Percentiles rank a stretch among this genome's conserved stretches.
Conservation (phyloP, 2,113 vertebrate genomes). For the Ochotona curzoniae region DNA sequence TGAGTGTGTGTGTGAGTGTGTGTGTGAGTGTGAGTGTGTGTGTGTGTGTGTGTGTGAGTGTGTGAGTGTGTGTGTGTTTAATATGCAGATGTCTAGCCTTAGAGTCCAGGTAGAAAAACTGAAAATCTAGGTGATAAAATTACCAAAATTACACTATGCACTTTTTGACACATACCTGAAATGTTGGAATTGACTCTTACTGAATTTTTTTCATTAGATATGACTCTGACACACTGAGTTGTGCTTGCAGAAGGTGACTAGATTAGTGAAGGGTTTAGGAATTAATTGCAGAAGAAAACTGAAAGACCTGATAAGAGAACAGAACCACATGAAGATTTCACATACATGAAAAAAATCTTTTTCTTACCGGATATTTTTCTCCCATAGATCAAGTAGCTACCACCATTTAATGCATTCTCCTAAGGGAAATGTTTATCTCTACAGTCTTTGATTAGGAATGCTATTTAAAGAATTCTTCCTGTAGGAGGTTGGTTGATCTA, state of each 20-base stretch:
- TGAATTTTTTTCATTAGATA: conserved; percentile 28
- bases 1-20: background rate
- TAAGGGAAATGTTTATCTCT: background rate
- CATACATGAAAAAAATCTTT: background rate
- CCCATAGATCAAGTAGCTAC: background rate
- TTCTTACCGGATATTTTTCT: conserved; percentile 12
- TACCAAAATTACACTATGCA: background rate
- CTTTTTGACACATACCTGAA: background rate
- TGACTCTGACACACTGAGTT: background rate
- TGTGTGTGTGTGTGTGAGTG: background rate
- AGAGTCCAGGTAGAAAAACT: background rate
- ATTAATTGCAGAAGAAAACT: background rate
- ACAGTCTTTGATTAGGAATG: background rate
- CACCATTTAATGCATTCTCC: background rate
- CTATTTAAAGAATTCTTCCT: background rate
- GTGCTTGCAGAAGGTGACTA: background rate
- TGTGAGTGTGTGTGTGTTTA: background rate
- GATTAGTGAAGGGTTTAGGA: background rate
- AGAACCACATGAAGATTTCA: background rate
- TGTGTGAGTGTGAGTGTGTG: too few species aligned
- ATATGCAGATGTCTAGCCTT: background rate
- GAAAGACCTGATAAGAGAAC: background rate
- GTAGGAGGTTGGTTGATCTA: background rate
- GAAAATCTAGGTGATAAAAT: background rate
- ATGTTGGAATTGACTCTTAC: background rate